Conservation (phyloP, 2,888 invertebrate species). For the Caenorhabditis virilis region DNA sequence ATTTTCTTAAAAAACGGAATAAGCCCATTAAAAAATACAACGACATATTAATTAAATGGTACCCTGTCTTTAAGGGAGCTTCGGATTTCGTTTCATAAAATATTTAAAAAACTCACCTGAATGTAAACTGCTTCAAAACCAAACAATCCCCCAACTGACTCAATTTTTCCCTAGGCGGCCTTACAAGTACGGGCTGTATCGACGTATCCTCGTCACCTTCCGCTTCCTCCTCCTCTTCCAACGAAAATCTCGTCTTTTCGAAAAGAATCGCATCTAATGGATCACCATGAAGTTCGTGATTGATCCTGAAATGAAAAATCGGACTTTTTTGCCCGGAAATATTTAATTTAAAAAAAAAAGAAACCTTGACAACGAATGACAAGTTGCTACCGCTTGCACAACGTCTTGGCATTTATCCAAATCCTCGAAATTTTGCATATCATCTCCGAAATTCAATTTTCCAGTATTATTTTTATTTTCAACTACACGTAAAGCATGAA, state of each 20-base stretch:
- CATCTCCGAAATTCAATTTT: slow-evolving; percentile 43
- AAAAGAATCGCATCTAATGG: slow-evolving; percentile 73
- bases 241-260: slow-evolving; percentile 64
- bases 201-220: slow-evolving; percentile 14
- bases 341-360: too few species aligned
- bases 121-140: slow-evolving; percentile 73
- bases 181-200: slow-evolving; percentile 69
- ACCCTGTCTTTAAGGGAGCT: too few species aligned
- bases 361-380: slow-evolving; percentile 58
- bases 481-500: slow-evolving; percentile 53
- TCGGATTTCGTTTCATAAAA: too few species aligned
- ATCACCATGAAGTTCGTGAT: slow-evolving; percentile 75
- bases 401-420: slow-evolving; percentile 50
- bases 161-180: slow-evolving; percentile 31
- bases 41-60: too few species aligned
- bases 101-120: slow-evolving; percentile 66
- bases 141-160: slow-evolving; percentile 67
- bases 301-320: slow-evolving; percentile 73
- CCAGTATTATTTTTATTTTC: not conserved
- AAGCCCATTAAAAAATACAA: too few species aligned
- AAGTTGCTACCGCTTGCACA: slow-evolving; percentile 62
- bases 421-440: slow-evolving; percentile 41
- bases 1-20: too few species aligned
- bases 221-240: slow-evolving; percentile 69
- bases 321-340: too few species aligned